phyloP scores from a whole-genome alignment of 1,140 invertebrate genomes.

The Brachionus paranguensis region DNA sequence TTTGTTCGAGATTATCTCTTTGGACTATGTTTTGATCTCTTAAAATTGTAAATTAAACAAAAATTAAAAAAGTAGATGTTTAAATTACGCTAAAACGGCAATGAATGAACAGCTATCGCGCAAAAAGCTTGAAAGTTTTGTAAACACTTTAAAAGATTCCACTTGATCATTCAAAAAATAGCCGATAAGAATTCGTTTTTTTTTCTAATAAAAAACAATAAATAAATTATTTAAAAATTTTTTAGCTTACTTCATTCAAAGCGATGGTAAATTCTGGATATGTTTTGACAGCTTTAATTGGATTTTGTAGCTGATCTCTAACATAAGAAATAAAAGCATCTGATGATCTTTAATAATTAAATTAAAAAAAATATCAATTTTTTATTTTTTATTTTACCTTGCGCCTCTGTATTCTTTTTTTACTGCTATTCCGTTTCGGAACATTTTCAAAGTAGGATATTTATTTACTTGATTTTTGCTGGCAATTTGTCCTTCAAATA shows the following conservation, averaged over 20 bases:
- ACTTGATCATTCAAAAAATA: slow-evolving; percentile 79
- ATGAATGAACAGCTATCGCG: slow-evolving; percentile 94
- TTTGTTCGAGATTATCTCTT: not conserved
- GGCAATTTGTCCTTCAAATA: not conserved
- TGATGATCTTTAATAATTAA: slow-evolving; percentile 58
- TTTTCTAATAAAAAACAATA: slow-evolving; percentile 58
- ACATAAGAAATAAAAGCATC: slow-evolving; percentile 83
- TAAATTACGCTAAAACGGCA: slow-evolving; percentile 77
- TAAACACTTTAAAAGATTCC: slow-evolving; percentile 60
- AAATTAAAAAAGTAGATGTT: not conserved
- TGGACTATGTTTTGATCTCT: not conserved
- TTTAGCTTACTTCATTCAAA: slow-evolving; percentile 63
- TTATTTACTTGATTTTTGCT: slow-evolving; percentile 58
- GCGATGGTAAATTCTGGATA: slow-evolving; percentile 67
- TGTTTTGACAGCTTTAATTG: slow-evolving; percentile 70
- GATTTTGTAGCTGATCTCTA: slow-evolving; percentile 78
- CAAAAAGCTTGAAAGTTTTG: slow-evolving; percentile 57
- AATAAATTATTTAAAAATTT: not conserved
- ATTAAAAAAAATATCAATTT: slow-evolving; percentile 31
- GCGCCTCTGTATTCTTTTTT: slow-evolving; percentile 88
- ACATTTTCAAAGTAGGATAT: slow-evolving; percentile 94
- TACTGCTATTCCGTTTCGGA: slow-evolving; percentile 81
- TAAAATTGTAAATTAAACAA: not conserved
- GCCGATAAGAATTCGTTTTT: slow-evolving; percentile 75
- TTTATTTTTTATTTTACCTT: slow-evolving; percentile 40